Evolutionary conservation across 2,888 invertebrate genomes (phyloP).

Genomic region (Hirtodrosophila duncani): DNA sequence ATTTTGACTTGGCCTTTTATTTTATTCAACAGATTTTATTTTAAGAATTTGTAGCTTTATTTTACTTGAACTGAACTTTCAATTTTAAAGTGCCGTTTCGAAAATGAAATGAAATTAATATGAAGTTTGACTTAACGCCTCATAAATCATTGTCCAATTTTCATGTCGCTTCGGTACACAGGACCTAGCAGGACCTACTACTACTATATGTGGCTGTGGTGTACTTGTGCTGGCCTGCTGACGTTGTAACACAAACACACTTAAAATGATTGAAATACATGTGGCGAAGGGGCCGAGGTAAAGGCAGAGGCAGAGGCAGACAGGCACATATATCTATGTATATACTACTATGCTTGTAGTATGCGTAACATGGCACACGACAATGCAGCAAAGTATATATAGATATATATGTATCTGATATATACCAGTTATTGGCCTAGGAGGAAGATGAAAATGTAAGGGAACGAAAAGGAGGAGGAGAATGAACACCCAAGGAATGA

Average conservation of each 20-base stretch:
- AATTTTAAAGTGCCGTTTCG: constrained; percentile 47
- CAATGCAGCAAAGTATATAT: constrained; percentile 40
- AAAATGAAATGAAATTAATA: constrained; percentile 72
- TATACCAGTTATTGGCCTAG: constrained; percentile 41
- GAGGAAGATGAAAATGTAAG: constrained; percentile 12
- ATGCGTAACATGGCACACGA: constrained; percentile 60
- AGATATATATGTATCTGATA: constrained; percentile 17
- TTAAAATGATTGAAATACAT: constrained; percentile 72
- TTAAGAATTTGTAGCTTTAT: constrained; percentile 18
- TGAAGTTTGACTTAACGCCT: constrained; percentile 72
- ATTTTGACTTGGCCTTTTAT: constrained; percentile 30
- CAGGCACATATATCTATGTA: constrained; percentile 17
- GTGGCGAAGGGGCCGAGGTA: constrained; percentile 36
- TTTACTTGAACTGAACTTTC: constrained; percentile 23
- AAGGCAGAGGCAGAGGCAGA: constrained; percentile 46
- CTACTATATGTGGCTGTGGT: constrained; percentile 31
- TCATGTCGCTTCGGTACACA: constrained; percentile 39
- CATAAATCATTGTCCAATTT: constrained; percentile 73
- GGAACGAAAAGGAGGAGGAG: constrained; percentile 26
- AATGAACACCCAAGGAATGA: constrained; percentile 32
- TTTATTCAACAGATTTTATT: constrained; percentile 28
- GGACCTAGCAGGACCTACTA: constrained; percentile 16
- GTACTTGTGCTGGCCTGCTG: constrained; percentile 39
- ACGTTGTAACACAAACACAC: constrained; percentile 63
- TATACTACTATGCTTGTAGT: too few species aligned